Conservation (phyloP, 2,888 invertebrate genomes). For the Mimas tiliae region DNA sequence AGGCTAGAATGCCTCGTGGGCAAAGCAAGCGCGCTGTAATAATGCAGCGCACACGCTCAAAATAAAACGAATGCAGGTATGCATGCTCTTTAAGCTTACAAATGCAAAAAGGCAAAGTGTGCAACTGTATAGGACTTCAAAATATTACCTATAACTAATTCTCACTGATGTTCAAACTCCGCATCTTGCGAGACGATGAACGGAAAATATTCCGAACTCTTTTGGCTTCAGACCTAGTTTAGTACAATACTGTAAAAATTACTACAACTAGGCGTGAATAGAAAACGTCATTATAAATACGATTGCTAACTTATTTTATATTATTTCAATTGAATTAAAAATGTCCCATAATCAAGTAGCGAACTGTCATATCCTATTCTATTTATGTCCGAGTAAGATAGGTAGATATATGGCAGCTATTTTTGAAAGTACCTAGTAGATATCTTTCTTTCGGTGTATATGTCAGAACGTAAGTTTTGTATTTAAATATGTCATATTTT, state of each 20-base stretch:
- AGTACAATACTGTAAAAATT: neutral
- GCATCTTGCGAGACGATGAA: neutral
- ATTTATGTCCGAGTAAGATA: too few relatives aligned
- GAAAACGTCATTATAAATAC: too few relatives aligned
- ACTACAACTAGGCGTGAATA: too few relatives aligned
- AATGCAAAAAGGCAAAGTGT: slow-evolving; percentile 21
- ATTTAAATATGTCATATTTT: too few relatives aligned
- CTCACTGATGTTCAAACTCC: neutral
- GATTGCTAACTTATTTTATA: too few relatives aligned
- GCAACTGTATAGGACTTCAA: slow-evolving; percentile 16
- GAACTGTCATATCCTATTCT: too few relatives aligned
- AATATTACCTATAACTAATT: slow-evolving; percentile 12
- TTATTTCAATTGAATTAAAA: too few relatives aligned
- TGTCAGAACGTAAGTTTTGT: too few relatives aligned
- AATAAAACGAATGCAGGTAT: slow-evolving; percentile 21
- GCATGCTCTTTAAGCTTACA: slow-evolving; percentile 24
- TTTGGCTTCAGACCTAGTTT: neutral
- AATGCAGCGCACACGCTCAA: slow-evolving; percentile 24
- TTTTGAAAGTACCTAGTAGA: too few relatives aligned
- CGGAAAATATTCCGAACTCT: neutral
- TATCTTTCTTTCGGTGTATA: too few relatives aligned
- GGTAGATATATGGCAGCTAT: too few relatives aligned
- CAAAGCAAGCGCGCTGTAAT: slow-evolving; percentile 19
- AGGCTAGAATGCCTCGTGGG: slow-evolving; percentile 25
- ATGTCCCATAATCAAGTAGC: too few relatives aligned